Percentiles rank a stretch among this genome's conserved stretches.
These are phyloP conservation scores for Enteromius viviparus DNA, from an alignment of 2,797 vertebrate species.

Conservation along the genomic window DNA sequence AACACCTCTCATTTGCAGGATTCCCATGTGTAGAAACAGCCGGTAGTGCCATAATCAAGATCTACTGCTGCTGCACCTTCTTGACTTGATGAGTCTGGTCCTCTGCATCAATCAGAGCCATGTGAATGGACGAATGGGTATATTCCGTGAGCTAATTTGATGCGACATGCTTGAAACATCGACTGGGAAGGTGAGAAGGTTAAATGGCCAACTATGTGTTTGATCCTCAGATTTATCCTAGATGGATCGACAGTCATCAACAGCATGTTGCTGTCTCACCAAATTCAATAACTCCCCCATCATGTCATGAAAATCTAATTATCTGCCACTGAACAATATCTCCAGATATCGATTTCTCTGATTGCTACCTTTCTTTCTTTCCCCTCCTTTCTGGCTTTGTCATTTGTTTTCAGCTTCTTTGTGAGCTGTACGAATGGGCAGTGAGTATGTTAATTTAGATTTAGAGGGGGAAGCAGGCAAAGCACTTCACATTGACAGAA, in stretches of 20 bases:
- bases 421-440: background rate
- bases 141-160: constrained; percentile 12
- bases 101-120: background rate
- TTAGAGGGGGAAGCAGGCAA: background rate
- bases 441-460: constrained; percentile 32
- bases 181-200: constrained; percentile 27
- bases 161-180: constrained; percentile 4
- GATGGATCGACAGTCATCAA: constrained; percentile 25
- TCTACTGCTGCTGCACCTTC: background rate
- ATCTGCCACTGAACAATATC: constrained; percentile 28
- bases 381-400: constrained; percentile 16
- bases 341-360: constrained; percentile 38
- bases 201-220: constrained; percentile 18
- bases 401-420: constrained; percentile 27
- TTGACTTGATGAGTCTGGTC: background rate
- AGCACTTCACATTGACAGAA: constrained; percentile 10
- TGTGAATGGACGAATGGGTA: background rate
- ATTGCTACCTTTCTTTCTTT: constrained; percentile 36
- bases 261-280: constrained; percentile 18
- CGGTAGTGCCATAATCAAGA: background rate
- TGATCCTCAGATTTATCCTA: constrained; percentile 27
- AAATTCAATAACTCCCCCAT: constrained; percentile 43
- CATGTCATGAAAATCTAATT: constrained; percentile 47
- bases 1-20: background rate
- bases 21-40: background rate